These are phyloP conservation scores for Amblyopsis hoosieri DNA, from an alignment of 2,797 vertebrate genomes.

Conservation along the genomic window DNA sequence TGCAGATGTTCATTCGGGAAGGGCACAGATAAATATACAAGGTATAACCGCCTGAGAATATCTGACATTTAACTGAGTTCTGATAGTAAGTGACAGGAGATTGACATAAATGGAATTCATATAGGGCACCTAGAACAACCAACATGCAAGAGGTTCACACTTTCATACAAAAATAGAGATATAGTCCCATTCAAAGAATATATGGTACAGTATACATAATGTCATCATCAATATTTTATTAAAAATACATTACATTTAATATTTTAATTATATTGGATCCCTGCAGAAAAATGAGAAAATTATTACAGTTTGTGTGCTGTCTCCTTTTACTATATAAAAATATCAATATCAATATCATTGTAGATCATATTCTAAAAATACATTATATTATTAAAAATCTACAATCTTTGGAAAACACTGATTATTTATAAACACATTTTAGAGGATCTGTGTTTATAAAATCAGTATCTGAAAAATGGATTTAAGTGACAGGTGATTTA, in stretches of 20 bases:
- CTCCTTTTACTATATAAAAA: too few relatives aligned
- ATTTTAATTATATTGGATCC: background rate
- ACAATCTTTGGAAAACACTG: too few relatives aligned
- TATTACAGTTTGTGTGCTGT: too few relatives aligned
- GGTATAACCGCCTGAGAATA: slow-evolving; percentile 71
- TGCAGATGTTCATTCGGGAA: slow-evolving; percentile 82
- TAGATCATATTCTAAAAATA: too few relatives aligned
- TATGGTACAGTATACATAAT: slow-evolving; percentile 3
- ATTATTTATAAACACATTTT: too few relatives aligned
- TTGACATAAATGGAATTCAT: slow-evolving; percentile 85
- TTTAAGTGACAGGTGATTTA: too few relatives aligned
- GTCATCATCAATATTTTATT: slow-evolving; percentile 3
- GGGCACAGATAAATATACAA: slow-evolving; percentile 84
- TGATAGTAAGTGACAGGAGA: slow-evolving; percentile 86
- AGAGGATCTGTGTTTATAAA: too few relatives aligned
- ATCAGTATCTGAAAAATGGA: too few relatives aligned
- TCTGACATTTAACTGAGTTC: slow-evolving; percentile 83
- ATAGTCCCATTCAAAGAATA: slow-evolving; percentile 45
- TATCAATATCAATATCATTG: too few relatives aligned
- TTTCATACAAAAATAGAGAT: slow-evolving; percentile 50
- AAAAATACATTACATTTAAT: slow-evolving; percentile 2
- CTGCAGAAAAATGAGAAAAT: background rate
- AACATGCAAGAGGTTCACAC: slow-evolving; percentile 71
- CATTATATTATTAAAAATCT: too few relatives aligned
- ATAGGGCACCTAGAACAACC: slow-evolving; percentile 78